phyloP scores from a whole-genome alignment of 2,797 vertebrate species.

The Aplochiton taeniatus region DNA sequence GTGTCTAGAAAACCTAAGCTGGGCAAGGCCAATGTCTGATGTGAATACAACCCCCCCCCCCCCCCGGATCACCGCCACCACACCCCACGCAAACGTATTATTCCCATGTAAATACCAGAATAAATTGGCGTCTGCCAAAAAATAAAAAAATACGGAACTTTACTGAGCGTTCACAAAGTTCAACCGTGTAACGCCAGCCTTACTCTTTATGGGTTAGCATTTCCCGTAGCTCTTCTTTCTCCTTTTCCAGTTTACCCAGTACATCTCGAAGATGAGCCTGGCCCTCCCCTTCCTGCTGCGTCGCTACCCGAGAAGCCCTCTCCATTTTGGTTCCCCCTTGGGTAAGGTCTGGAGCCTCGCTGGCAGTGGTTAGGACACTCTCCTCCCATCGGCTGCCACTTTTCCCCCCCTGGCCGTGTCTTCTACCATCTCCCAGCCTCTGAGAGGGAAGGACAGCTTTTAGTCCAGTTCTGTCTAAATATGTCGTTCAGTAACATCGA shows the following conservation, averaged over 20 bases:
- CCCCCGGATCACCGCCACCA: no score
- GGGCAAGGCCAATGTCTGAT: no score
- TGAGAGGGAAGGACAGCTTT: slow-evolving; percentile 48
- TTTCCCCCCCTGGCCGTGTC: slow-evolving; percentile 43
- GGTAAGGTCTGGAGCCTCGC: slow-evolving; percentile 10
- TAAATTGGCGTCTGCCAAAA: no score
- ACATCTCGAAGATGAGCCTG: slow-evolving; percentile 56
- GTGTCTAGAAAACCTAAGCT: no score
- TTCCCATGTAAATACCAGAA: no score
- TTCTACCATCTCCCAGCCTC: slow-evolving; percentile 60
- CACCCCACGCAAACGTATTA: no score
- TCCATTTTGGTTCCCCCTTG: slow-evolving; percentile 43
- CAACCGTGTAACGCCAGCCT: slow-evolving; percentile 35
- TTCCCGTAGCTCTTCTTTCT: slow-evolving; percentile 71
- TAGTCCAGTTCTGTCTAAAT: background rate
- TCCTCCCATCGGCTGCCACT: slow-evolving; percentile 50
- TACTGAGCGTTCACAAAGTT: no score
- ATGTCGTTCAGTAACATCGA: background rate
- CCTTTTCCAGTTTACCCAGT: slow-evolving; percentile 70
- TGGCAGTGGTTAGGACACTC: slow-evolving; percentile 41
- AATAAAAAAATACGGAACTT: no score
- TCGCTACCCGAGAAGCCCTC: slow-evolving; percentile 53
- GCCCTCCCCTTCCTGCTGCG: slow-evolving; percentile 58
- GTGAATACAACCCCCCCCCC: no score
- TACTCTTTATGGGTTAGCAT: slow-evolving; percentile 80